Evolutionary conservation across 1,140 invertebrate species (phyloP).

Genomic region (Bradysia coprophila): DNA sequence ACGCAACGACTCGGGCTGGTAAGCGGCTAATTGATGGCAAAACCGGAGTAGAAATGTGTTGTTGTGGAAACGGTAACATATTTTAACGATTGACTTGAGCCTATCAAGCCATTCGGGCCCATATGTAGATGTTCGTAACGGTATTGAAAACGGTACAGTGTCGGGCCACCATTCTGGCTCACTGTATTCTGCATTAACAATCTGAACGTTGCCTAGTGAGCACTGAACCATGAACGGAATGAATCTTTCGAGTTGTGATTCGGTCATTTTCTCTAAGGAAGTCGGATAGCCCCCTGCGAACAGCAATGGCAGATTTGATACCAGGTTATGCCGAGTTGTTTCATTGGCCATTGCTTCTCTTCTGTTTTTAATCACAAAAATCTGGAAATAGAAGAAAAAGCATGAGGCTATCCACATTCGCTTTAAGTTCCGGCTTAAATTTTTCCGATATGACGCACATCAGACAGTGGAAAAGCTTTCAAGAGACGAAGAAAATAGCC

Average conservation of each 20-base stretch:
- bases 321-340: constrained; percentile 16
- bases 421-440: too few relatives aligned
- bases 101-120: constrained; percentile 32
- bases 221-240: constrained; percentile 56
- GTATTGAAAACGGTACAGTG: constrained; percentile 40
- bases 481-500: too few relatives aligned
- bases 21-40: constrained; percentile 43
- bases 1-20: constrained; percentile 37
- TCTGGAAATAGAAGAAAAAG: too few relatives aligned
- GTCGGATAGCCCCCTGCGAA: constrained; percentile 49
- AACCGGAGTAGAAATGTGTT: constrained; percentile 49
- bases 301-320: constrained; percentile 38
- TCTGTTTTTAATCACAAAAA: too few relatives aligned
- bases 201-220: constrained; percentile 42
- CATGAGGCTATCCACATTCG: too few relatives aligned
- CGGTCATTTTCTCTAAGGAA: constrained; percentile 39
- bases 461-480: too few relatives aligned
- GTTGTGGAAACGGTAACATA: constrained; percentile 51
- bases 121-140: constrained; percentile 34
- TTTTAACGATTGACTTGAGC: constrained; percentile 42
- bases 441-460: too few relatives aligned
- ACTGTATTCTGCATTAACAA: constrained; percentile 23
- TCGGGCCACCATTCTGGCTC: constrained; percentile 49
- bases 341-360: too few relatives aligned
- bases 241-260: constrained; percentile 42